Conservation (phyloP, 1,140 invertebrate species). For the Formica selysi region DNA sequence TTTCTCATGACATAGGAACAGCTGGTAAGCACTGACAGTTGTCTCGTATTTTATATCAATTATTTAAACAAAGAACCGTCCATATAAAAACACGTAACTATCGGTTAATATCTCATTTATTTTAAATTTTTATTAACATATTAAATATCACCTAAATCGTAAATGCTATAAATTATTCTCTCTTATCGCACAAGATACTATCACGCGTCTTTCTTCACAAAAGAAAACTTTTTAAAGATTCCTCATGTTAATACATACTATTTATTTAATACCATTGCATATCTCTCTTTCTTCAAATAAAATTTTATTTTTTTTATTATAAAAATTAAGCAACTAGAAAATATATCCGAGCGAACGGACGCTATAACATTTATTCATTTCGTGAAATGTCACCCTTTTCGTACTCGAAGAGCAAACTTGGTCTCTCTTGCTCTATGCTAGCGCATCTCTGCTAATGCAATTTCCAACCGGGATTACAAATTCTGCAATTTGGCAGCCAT, state of each 20-base stretch:
- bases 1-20: constrained; percentile 49
- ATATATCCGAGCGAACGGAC: constrained; percentile 26
- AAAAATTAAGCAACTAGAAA: constrained; percentile 11
- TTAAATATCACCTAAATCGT: neutral
- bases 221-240: neutral
- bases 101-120: neutral
- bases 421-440: constrained; percentile 53
- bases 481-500: constrained; percentile 52
- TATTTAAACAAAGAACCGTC: neutral
- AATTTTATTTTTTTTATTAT: constrained; percentile 45
- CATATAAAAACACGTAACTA: neutral
- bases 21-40: neutral
- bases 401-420: constrained; percentile 54
- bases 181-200: neutral
- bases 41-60: neutral
- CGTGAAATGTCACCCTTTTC: constrained; percentile 43
- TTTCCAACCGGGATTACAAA: constrained; percentile 62
- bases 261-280: neutral
- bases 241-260: too few relatives aligned
- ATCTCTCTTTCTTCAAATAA: neutral
- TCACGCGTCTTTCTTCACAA: neutral
- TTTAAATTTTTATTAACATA: neutral
- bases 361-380: constrained; percentile 61
- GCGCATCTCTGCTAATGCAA: constrained; percentile 63
- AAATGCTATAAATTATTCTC: neutral